Conservation (phyloP, 2,888 invertebrate genomes). For the Mongoloraphidia duomilia region DNA sequence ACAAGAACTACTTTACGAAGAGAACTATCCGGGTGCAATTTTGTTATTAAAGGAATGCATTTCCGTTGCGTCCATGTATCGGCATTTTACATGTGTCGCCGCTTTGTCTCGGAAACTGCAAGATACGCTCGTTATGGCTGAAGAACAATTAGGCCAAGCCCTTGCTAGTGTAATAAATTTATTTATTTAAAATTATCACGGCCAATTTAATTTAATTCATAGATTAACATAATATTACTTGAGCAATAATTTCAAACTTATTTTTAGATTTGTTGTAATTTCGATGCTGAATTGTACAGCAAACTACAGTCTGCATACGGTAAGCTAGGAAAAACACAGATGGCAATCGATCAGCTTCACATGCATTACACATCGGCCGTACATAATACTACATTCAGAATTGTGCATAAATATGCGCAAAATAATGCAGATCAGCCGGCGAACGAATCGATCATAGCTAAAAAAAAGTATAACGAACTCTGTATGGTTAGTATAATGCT, state of each 20-base stretch:
- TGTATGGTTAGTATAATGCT: slow-evolving; percentile 39
- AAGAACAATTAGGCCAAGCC: slow-evolving; percentile 79
- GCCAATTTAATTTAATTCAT: background rate
- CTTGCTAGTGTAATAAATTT: slow-evolving; percentile 47
- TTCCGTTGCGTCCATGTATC: slow-evolving; percentile 68
- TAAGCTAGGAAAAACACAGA: slow-evolving; percentile 78
- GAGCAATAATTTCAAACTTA: background rate
- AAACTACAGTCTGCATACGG: slow-evolving; percentile 79
- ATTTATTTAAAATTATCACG: too few relatives aligned
- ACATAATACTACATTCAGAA: slow-evolving; percentile 56
- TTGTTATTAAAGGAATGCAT: slow-evolving; percentile 78
- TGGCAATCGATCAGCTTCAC: slow-evolving; percentile 76
- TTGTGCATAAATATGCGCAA: slow-evolving; percentile 34
- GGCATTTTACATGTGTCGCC: slow-evolving; percentile 83
- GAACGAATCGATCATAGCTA: slow-evolving; percentile 33
- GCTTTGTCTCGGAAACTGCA: slow-evolving; percentile 75
- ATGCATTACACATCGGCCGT: slow-evolving; percentile 92
- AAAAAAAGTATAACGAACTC: slow-evolving; percentile 67
- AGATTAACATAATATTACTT: background rate
- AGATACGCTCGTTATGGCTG: slow-evolving; percentile 80
- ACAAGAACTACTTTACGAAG: slow-evolving; percentile 64
- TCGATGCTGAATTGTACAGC: slow-evolving; percentile 64
- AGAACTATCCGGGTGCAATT: slow-evolving; percentile 82
- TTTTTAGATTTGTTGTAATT: slow-evolving; percentile 45
- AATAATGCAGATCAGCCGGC: slow-evolving; percentile 15